These are phyloP conservation scores for Trachelus tabidus DNA, from an alignment of 2,888 invertebrate genomes.

Conservation along the genomic window DNA sequence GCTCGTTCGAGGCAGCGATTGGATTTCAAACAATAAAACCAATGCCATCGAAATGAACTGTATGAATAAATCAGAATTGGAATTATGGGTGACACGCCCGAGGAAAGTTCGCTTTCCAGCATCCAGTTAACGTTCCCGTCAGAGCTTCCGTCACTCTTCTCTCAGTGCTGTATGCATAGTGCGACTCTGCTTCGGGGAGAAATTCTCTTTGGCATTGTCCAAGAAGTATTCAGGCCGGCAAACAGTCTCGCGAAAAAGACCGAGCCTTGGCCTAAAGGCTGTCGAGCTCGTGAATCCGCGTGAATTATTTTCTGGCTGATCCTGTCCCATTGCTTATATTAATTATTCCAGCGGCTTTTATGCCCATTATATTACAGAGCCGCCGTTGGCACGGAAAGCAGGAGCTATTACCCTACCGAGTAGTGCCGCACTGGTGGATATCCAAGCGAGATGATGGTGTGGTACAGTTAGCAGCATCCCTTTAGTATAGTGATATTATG, in stretches of 20 bases:
- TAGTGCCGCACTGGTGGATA: conserved; percentile 29
- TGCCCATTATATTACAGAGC: conserved; percentile 38
- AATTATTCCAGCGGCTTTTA: conserved; percentile 39
- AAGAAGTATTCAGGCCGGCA: not conserved
- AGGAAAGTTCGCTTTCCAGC: not conserved
- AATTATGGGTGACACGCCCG: not conserved
- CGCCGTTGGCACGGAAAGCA: conserved; percentile 16
- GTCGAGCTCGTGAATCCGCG: not conserved
- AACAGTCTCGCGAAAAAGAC: not conserved
- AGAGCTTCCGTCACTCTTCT: not conserved
- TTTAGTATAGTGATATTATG: not conserved
- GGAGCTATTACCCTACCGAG: conserved; percentile 30
- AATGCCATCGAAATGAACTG: not conserved
- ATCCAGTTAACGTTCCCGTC: not conserved
- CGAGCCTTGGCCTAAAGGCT: not conserved
- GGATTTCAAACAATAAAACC: not conserved
- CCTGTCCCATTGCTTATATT: conserved; percentile 30
- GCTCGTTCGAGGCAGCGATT: not conserved
- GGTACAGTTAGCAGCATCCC: not conserved
- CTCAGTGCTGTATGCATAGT: not conserved
- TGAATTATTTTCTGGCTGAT: conserved; percentile 31
- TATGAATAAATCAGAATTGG: not conserved
- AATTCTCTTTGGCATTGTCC: not conserved
- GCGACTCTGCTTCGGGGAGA: not conserved
- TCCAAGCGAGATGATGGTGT: conserved; percentile 5